phyloP scores from a whole-genome alignment of 2,113 vertebrate species.

The Aegotheles bennettii region DNA sequence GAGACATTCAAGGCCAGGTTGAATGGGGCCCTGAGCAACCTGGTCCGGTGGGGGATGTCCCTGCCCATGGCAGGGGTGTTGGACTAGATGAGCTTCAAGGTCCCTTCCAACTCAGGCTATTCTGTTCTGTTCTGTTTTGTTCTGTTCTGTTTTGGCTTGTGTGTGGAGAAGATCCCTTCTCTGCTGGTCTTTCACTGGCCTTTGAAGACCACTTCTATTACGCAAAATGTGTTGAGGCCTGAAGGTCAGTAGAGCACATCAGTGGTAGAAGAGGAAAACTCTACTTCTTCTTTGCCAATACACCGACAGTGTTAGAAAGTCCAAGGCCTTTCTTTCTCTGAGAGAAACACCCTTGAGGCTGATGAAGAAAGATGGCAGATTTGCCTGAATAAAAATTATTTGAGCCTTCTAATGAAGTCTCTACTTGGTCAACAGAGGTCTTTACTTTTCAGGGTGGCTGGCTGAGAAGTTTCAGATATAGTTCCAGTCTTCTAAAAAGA shows the following conservation, averaged over 20 bases:
- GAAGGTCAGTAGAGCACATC: neutral
- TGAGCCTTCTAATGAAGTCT: neutral
- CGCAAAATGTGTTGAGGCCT: fast-evolving
- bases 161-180: neutral
- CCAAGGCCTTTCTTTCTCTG: neutral
- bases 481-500: neutral
- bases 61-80: too few species aligned
- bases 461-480: neutral
- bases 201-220: neutral
- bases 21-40: too few species aligned
- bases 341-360: neutral
- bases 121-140: too few species aligned
- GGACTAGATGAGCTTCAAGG: too few species aligned
- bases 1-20: too few species aligned
- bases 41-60: too few species aligned
- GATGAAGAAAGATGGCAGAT: neutral
- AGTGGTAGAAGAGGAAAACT: neutral
- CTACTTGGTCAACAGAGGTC: neutral
- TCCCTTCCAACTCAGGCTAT: too few species aligned
- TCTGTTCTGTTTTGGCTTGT: neutral
- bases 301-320: neutral
- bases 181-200: neutral
- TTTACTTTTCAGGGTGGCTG: neutral
- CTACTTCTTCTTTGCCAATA: neutral
- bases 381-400: neutral